Evolutionary conservation across 2,113 vertebrate genomes (phyloP).

Genomic region (Ctenodactylus gundi): DNA sequence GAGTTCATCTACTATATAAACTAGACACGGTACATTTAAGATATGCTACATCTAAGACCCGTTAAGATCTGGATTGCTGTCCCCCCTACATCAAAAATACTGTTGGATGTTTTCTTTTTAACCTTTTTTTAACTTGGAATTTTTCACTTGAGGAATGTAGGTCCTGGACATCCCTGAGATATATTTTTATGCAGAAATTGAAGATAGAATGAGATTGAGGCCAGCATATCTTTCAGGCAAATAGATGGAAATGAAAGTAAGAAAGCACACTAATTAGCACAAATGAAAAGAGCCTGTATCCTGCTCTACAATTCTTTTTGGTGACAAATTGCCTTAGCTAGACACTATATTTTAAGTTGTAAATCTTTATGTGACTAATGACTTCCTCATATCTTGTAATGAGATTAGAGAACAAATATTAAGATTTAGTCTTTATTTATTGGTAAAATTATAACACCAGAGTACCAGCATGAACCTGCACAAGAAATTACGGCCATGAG

Average conservation of each 20-base stretch:
- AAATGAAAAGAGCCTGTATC: conserved; percentile 61
- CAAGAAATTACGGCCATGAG: conserved; percentile 27
- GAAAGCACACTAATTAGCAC: conserved; percentile 38
- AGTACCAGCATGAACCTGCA: background rate
- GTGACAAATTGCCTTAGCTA: conserved; percentile 47
- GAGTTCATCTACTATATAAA: background rate
- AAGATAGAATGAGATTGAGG: conserved; percentile 30
- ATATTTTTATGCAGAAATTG: conserved; percentile 45
- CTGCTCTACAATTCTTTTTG: conserved; percentile 24
- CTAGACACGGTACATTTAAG: background rate
- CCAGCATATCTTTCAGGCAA: conserved; percentile 35
- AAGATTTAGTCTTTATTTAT: conserved; percentile 38
- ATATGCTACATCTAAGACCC: conserved; percentile 15
- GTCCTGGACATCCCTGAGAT: background rate
- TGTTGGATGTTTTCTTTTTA: conserved; percentile 20
- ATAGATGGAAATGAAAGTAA: conserved; percentile 40
- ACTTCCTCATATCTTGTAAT: conserved; percentile 36
- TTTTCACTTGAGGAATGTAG: conserved; percentile 28
- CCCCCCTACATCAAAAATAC: background rate
- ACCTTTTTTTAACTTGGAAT: conserved; percentile 30
- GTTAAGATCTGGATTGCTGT: background rate
- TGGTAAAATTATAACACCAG: conserved; percentile 64
- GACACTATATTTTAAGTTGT: conserved; percentile 47
- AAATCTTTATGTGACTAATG: conserved; percentile 52
- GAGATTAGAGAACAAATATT: conserved; percentile 61